Evolutionary conservation across 2,797 vertebrate species (phyloP).

Genomic region (Muscicapa comitata): DNA sequence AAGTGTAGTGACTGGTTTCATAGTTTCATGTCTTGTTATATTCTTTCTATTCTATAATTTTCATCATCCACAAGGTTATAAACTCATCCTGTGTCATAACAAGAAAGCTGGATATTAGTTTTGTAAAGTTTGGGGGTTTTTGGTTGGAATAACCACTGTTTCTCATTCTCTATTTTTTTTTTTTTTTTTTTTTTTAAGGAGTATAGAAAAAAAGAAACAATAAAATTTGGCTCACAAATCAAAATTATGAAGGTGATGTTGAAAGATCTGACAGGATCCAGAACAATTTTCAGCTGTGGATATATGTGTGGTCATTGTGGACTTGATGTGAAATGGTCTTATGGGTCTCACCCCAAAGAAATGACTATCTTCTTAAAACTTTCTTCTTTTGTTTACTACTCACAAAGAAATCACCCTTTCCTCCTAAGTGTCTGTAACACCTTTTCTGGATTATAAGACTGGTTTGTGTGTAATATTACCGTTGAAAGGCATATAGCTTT

Average conservation of each 20-base stretch:
- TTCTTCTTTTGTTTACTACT: not conserved
- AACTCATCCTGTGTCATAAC: not conserved
- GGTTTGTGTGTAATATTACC: not conserved
- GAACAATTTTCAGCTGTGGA: not conserved
- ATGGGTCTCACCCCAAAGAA: not conserved
- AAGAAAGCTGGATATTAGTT: not conserved
- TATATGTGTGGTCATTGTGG: not conserved
- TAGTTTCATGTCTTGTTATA: not conserved
- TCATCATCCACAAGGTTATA: not conserved
- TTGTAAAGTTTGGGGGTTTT: not conserved
- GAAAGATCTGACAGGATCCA: not conserved
- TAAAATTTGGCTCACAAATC: not conserved
- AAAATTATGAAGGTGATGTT: not conserved
- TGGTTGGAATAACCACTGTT: not conserved
- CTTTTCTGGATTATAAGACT: not conserved
- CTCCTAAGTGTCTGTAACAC: not conserved
- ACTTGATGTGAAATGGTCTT: not conserved
- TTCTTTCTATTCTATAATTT: not conserved
- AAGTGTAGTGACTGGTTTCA: not conserved
- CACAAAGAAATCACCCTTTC: not conserved
- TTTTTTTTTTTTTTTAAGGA: too few species aligned
- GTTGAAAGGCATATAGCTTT: not conserved
- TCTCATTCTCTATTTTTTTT: not conserved
- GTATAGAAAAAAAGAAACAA: not conserved
- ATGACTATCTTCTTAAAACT: not conserved